Evolutionary conservation across 2,888 invertebrate genomes (phyloP), one percentile per base, ranked within the genome.

Genomic region (Seira ritae): DNA sequence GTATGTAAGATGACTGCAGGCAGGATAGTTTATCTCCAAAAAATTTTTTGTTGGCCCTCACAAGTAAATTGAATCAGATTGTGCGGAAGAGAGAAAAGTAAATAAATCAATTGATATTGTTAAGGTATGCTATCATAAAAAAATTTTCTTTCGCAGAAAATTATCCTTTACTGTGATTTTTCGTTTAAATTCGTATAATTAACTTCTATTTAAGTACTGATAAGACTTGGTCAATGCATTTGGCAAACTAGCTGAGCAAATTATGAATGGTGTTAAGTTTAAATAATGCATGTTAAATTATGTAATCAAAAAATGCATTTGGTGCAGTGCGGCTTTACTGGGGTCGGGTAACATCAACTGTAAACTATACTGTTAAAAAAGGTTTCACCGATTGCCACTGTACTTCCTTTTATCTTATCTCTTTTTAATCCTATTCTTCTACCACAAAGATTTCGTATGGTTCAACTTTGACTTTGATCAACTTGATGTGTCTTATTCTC

Each of bases 191-290:
- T 55, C 55, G 46, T 46, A 17, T 69, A 69, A 71, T 75, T 81
- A 37, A 74, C 62, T n/a, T n/a, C n/a, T n/a, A 42, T 12, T 42
- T 42, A 75, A 72, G 82, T 69, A 83, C 83, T 77, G 76, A 82
- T 76, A 81, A 83, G 83, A 83, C 83, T 78, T 83, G 73, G 83
- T 72, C 78, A 83, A 83, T 83, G 83, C 83, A 83, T 83, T 83
- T 83, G 77, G 62, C 68, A 77, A 23, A 70, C 65, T 69, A 20
- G 19, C 24, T 24, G 2, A 71, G 55, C 55, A 72, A 60, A 20
- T 42, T 69, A 70, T 22, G 23, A 72, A 60, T 72, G n/a, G n/a
- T n/a, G n/a, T n/a, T n/a, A n/a, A n/a, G n/a, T n/a, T n/a, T 42
- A 42, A 42, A n/a, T n/a, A 42, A 4, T 42, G 42, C 42, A 42